phyloP scores from a whole-genome alignment of 2,113 vertebrate species.

The Xenopus tropicalis region DNA sequence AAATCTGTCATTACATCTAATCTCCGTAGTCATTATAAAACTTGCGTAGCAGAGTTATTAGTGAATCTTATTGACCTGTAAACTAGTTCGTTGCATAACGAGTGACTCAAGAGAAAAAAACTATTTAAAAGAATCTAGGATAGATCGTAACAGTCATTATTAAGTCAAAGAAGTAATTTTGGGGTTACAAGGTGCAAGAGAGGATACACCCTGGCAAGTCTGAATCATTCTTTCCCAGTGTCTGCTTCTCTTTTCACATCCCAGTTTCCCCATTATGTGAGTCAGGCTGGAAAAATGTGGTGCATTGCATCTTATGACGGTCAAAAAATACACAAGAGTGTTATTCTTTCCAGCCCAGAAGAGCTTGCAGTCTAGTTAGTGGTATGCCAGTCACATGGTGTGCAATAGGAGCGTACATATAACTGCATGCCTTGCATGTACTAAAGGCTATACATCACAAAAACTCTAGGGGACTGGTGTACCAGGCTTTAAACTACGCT shows the following conservation, averaged over 20 bases:
- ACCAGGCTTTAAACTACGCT: too few species aligned
- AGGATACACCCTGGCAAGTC: constrained; percentile 9
- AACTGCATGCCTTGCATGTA: too few species aligned
- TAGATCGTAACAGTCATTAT: constrained; percentile 2
- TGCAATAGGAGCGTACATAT: too few species aligned
- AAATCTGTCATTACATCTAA: too few species aligned
- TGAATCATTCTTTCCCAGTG: constrained; percentile 24
- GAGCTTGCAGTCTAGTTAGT: background rate
- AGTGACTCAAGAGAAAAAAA: constrained; percentile 17
- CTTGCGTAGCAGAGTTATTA: too few species aligned
- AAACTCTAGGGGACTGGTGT: too few species aligned
- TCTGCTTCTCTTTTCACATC: constrained; percentile 13
- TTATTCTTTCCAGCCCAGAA: background rate
- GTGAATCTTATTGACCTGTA: too few species aligned
- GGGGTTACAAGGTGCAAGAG: constrained; percentile 33
- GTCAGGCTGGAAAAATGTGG: constrained; percentile 5
- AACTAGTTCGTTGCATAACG: constrained; percentile 11
- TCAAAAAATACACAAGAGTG: background rate
- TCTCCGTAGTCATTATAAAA: too few species aligned
- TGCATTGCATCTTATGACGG: too few species aligned
- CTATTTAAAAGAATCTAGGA: constrained; percentile 24
- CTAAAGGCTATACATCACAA: too few species aligned
- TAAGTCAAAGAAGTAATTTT: background rate
- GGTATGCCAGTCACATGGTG: too few species aligned
- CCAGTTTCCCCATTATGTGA: constrained; percentile 12